Conservation (phyloP, 2,113 vertebrate species). For the Axis porcinus region DNA sequence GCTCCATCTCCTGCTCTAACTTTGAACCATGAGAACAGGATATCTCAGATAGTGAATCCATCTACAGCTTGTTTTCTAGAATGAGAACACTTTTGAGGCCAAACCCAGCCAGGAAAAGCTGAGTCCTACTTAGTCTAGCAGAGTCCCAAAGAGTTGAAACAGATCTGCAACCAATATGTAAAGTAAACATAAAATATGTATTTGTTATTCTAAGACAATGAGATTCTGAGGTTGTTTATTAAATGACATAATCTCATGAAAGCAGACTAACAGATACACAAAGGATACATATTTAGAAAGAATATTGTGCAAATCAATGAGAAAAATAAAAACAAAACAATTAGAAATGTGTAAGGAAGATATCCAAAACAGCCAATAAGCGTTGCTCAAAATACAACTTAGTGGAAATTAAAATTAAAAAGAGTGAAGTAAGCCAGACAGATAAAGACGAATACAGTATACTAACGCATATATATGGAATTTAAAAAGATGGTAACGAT, state of each 20-base stretch:
- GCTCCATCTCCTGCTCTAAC: background rate
- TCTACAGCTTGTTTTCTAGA: background rate
- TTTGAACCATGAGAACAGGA: background rate
- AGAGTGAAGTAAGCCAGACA: background rate
- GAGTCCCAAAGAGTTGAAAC: background rate
- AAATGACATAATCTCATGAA: background rate
- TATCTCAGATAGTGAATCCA: background rate
- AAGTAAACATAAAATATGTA: background rate
- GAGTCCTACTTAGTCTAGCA: background rate
- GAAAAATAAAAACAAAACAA: background rate
- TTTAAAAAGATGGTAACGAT: no score
- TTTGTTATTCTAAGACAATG: background rate
- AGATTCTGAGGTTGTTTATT: background rate
- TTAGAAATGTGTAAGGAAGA: background rate
- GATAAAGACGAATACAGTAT: no score
- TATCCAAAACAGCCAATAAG: background rate
- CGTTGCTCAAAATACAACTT: background rate
- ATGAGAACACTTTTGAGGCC: background rate
- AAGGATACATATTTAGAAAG: background rate
- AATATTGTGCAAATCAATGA: background rate
- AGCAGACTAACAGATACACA: background rate
- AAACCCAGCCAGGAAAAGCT: background rate
- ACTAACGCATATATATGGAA: no score
- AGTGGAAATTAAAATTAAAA: constrained; percentile 10
- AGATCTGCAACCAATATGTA: background rate